Evolutionary conservation across 2,113 vertebrate genomes (phyloP).

Genomic region (Pristiophorus japonicus): DNA sequence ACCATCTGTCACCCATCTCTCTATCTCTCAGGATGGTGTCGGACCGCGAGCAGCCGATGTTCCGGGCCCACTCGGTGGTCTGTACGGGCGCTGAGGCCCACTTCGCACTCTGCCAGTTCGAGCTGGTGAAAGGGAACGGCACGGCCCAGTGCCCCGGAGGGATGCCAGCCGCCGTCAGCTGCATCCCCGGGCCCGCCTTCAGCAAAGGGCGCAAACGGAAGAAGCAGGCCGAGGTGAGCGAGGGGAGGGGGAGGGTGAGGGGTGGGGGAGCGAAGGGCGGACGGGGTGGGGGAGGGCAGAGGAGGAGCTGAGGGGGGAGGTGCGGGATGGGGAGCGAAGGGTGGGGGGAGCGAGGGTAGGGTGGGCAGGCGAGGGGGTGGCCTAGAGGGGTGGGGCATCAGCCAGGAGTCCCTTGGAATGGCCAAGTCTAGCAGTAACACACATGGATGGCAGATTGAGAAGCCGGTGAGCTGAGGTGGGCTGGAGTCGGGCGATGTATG

Average conservation of each 20-base stretch:
- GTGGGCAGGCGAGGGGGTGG: background rate
- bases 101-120: slow-evolving; percentile 77
- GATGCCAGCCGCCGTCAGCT: slow-evolving; percentile 76
- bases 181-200: slow-evolving; percentile 71
- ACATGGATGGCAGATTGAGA: background rate
- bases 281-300: background rate
- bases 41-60: slow-evolving; percentile 70
- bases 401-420: too few relatives aligned
- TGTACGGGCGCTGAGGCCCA: slow-evolving; percentile 81
- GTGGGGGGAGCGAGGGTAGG: background rate
- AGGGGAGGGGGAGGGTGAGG: accelerated
- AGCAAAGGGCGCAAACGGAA: slow-evolving; percentile 53
- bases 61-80: slow-evolving; percentile 74
- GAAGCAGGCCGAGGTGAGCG: slow-evolving; percentile 68
- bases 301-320: background rate
- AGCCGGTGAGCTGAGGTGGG: background rate
- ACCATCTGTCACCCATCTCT: background rate
- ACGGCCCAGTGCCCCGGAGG: slow-evolving; percentile 61
- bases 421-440: too few relatives aligned
- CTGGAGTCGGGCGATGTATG: background rate
- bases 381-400: background rate
- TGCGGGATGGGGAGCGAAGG: background rate
- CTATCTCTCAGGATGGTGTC: slow-evolving; percentile 64
- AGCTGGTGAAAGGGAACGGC: slow-evolving; percentile 71
- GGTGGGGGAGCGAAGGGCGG: background rate